phyloP scores from a whole-genome alignment of 2,888 invertebrate species.

The Autographa gamma region DNA sequence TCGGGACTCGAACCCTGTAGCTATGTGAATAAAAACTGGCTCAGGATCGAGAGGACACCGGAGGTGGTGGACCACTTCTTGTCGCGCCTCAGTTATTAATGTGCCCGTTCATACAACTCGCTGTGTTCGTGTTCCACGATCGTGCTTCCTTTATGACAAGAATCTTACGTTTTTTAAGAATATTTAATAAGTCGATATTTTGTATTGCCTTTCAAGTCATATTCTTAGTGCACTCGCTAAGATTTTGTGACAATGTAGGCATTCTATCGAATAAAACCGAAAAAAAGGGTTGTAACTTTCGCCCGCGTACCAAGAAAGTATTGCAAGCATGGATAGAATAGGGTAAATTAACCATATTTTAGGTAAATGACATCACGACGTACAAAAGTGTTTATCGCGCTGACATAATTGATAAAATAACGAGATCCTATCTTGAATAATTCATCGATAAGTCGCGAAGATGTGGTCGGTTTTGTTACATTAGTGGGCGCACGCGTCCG shows the following conservation, averaged over 20 bases:
- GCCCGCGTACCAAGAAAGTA: too few species aligned
- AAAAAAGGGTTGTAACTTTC: too few species aligned
- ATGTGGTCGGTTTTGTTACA: conserved; percentile 57
- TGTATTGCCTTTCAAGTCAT: background rate
- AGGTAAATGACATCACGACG: conserved; percentile 27
- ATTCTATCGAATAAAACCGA: background rate
- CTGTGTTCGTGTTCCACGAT: conserved; percentile 49
- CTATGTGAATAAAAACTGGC: conserved; percentile 66
- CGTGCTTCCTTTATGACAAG: conserved; percentile 55
- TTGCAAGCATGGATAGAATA: too few species aligned
- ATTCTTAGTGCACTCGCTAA: background rate
- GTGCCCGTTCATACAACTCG: conserved; percentile 55
- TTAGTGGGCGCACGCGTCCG: conserved; percentile 70
- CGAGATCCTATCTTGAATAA: conserved; percentile 62
- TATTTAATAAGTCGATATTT: conserved; percentile 32
- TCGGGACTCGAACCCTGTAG: conserved; percentile 43
- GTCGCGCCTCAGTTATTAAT: conserved; percentile 61
- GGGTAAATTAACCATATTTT: background rate
- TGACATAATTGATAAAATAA: conserved; percentile 60
- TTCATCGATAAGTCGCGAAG: conserved; percentile 59
- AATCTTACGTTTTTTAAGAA: conserved; percentile 47
- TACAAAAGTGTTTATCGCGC: conserved; percentile 32
- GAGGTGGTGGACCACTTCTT: conserved; percentile 60
- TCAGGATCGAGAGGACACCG: conserved; percentile 58
- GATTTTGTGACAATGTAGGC: background rate